These are phyloP conservation scores for Copidosoma aretas DNA, from an alignment of 2,888 invertebrate species.

Conservation along the genomic window DNA sequence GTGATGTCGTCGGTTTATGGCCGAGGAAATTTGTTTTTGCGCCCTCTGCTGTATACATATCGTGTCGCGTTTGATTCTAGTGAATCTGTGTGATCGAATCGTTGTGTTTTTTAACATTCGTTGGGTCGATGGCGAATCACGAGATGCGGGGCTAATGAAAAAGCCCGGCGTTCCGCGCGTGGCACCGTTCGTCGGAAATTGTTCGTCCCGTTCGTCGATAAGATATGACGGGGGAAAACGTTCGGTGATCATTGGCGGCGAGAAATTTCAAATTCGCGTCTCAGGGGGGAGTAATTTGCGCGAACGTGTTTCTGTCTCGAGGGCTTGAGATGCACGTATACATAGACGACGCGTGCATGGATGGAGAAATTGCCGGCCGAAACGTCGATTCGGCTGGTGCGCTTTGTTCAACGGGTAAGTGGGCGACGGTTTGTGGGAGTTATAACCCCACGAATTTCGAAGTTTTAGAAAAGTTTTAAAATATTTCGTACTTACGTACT, in stretches of 20 bases:
- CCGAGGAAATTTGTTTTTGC: constrained; percentile 36
- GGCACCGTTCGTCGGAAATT: neutral
- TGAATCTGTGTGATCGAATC: too few relatives aligned
- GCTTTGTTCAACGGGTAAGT: constrained; percentile 30
- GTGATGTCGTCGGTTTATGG: constrained; percentile 5
- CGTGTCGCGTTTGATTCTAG: too few relatives aligned
- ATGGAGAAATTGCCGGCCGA: constrained; percentile 22
- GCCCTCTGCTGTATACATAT: too few relatives aligned
- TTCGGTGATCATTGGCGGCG: neutral
- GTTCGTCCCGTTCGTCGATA: neutral
- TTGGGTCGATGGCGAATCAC: too few relatives aligned
- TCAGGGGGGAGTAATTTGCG: constrained; percentile 6
- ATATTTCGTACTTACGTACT: too few relatives aligned
- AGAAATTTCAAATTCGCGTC: constrained; percentile 1
- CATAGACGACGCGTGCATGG: constrained; percentile 9
- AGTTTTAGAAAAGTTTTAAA: too few relatives aligned
- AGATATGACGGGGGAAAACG: neutral
- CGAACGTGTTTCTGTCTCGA: too few relatives aligned
- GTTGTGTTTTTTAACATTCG: too few relatives aligned
- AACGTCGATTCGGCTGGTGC: constrained; percentile 29
- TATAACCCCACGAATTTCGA: neutral
- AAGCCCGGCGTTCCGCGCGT: too few relatives aligned
- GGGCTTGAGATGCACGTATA: constrained; percentile 1
- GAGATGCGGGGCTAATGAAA: too few relatives aligned
- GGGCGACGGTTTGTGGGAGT: constrained; percentile 1